Evolutionary conservation across 1,140 invertebrate species (phyloP), one percentile per base, ranked within the genome.

Genomic region (Batillaria attramentaria): DNA sequence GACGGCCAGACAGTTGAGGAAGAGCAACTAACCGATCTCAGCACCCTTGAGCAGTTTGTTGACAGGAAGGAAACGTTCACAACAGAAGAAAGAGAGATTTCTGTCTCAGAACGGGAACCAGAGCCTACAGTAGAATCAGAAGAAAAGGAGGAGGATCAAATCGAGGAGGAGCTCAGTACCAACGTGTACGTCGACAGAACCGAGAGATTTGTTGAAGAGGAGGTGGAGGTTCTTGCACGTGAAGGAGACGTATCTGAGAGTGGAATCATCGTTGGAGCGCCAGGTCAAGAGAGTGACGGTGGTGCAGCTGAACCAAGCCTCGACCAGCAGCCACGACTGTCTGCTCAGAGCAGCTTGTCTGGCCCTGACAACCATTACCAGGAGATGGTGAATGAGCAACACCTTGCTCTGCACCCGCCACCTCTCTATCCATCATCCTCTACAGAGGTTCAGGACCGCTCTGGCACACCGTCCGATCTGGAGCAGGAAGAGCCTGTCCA

Each of bases 41-140:
- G n/a, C 13, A 42, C 66, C 8, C 43, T 66, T 28, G 39, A 72
- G 69, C 77, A 72, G 46, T 72, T 78, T 41, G 77, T 84, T 35
- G 85, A 86, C 68, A 83, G 85, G 74, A 80, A 74, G 76, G 85
- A 86, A 72, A 20, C 50, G 6, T 86, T 86, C 79, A 79, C 81
- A 20, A 72, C 62, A 77, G 57, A 78, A 31, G 72, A 80, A 35
- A 72, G 72, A 50, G 24, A 66, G 42, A 60, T 68, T 42, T 37
- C 73, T 43, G 50, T 41, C 0, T 43, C 35, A 39, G 77, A 73
- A 37, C 35, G 46, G 6, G 62, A 78, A 60, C 65, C 62, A 54
- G 16, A 33, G 3, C 31, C 60, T 28, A n/a, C 18, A 46, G 28
- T 16, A 39, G 37, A 68, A 6, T 24, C 73, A 3, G 42, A 33